Conservation (phyloP, 2,797 vertebrate genomes). For the Typhlichthys subterraneus region DNA sequence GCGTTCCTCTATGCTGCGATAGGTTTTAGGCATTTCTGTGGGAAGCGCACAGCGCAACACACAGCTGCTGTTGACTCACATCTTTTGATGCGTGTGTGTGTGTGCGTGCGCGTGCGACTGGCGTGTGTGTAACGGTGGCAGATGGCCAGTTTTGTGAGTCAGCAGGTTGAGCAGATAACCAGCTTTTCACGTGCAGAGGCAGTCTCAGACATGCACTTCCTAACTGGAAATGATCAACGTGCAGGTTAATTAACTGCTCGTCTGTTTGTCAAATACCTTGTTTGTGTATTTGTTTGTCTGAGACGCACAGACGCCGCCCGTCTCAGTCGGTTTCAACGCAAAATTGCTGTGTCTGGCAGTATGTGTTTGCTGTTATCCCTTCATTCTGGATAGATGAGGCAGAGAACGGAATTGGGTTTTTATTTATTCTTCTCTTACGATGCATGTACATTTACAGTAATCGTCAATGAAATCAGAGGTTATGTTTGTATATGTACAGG, state of each 20-base stretch:
- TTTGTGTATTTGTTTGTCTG: constrained; percentile 25
- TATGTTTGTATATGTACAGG: too few species aligned
- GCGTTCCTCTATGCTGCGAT: constrained; percentile 44
- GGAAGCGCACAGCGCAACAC: constrained; percentile 27
- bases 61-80: constrained; percentile 41
- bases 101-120: background rate
- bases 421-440: too few species aligned
- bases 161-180: constrained; percentile 59
- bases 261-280: constrained; percentile 23
- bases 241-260: constrained; percentile 38
- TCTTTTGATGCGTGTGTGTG: constrained; percentile 17
- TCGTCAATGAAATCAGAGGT: too few species aligned
- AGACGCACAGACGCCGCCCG: constrained; percentile 17
- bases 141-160: constrained; percentile 50
- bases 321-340: constrained; percentile 8
- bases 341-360: too few species aligned
- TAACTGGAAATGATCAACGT: constrained; percentile 31
- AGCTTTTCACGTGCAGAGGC: background rate
- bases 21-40: constrained; percentile 51
- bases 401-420: too few species aligned
- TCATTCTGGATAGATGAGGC: too few species aligned
- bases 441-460: too few species aligned
- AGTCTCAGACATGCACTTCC: background rate
- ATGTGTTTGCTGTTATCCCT: too few species aligned
- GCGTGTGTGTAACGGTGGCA: constrained; percentile 58